Base-by-base conservation (phyloP, 2,113 vertebrate species). In the Megaceryle maxima region DNA sequence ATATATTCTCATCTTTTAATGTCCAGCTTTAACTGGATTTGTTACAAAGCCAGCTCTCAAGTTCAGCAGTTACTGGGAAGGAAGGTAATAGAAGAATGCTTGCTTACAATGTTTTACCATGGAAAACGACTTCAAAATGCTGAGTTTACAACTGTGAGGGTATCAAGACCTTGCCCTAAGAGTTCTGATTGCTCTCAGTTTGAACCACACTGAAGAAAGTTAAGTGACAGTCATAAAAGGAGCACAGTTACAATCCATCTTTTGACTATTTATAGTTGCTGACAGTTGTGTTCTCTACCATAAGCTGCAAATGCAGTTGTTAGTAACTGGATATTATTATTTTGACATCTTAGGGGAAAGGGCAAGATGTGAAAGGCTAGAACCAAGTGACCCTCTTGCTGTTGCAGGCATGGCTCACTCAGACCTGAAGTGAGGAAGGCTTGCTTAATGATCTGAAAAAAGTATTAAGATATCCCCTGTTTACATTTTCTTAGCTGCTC, bases 201-300 rank as follows among this genome's bases (percentile, higher is more conserved):
- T 81, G 75, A 90, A 96, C 91, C 19, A 2, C 78, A 83, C 33
- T 28, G 92, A 95, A 95, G 62, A 63, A 60, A 88, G 59, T 64
- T 85, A 66, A 87, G 88, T 72, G 89, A 55, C 33, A 74, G 41
- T 10, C 72, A n/a, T 77, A 31, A 73, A 89, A 55, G 26, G 53
- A 59, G 90, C 43, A 80, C 6, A 5, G 79, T 62, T 89, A 67
- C 7, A 68, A 67, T 21, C 14, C 1, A 35, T 25, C 62, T 82
- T 62, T 68, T 78, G 13, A 15, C 33, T 50, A 35, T 37, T 20
- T 87, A 53, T 48, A 57, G 60, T 53, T 72, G 84, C 22, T 46
- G 43, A 35, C 18, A 41, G 22, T 46, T 53, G 41, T 79, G n/a
- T 79, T 59, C 48, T 43, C 11, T 31, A 64, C 31, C 14, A 6